Conservation (phyloP, 2,888 invertebrate genomes). For the Pardosa pseudoannulata region DNA sequence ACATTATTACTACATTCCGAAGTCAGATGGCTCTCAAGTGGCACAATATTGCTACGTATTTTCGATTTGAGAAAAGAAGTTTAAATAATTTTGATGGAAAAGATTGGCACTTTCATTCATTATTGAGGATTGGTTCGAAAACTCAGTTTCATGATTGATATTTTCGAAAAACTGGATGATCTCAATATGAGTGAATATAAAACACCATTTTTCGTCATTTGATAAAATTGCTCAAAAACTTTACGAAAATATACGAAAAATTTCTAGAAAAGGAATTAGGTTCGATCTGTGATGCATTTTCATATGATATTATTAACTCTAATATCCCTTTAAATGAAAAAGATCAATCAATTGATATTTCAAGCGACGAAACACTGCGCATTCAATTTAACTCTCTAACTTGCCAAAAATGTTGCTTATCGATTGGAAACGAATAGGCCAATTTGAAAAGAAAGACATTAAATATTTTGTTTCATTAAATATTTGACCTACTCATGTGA, state of each 20-base stretch:
- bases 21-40: background rate
- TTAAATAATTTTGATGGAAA: background rate
- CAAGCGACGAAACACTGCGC: background rate
- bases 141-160: constrained; percentile 13
- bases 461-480: constrained; percentile 38
- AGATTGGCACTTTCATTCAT: constrained; percentile 11
- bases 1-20: background rate
- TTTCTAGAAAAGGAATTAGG: background rate
- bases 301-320: no score
- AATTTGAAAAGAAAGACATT: constrained; percentile 35
- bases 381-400: constrained; percentile 37
- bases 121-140: constrained; percentile 22
- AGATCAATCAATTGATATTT: no score
- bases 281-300: background rate
- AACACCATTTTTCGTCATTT: constrained; percentile 28
- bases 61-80: constrained; percentile 13
- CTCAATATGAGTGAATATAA: constrained; percentile 26
- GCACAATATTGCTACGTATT: background rate
- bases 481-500: constrained; percentile 41
- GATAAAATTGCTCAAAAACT: background rate
- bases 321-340: no score
- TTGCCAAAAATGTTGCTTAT: constrained; percentile 35
- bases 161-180: constrained; percentile 32
- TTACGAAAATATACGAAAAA: background rate
- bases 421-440: no score